phyloP scores from a whole-genome alignment of 1,140 invertebrate species.

The Drosophila sucinea region DNA sequence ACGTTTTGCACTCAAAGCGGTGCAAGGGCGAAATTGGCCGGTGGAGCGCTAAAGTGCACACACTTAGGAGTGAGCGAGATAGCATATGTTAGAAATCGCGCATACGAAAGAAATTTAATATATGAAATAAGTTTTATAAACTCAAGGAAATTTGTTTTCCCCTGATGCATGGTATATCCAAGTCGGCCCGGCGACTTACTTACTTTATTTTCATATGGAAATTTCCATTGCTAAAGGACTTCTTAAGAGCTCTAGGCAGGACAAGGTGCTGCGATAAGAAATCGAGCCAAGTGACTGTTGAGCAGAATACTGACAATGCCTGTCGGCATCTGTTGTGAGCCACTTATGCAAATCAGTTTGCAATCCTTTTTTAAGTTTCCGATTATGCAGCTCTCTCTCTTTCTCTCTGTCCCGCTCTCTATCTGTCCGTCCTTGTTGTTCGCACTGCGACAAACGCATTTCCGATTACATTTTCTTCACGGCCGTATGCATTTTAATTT shows the following conservation, averaged over 20 bases:
- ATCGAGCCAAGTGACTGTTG: neutral
- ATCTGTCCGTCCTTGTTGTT: slow-evolving; percentile 15
- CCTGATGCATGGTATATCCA: no score
- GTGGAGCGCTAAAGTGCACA: no score
- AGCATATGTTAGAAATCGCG: no score
- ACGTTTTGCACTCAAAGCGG: no score
- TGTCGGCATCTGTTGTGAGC: slow-evolving; percentile 56
- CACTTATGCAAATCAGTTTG: slow-evolving; percentile 77
- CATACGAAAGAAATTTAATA: no score
- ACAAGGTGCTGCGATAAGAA: neutral
- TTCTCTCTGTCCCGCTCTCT: neutral
- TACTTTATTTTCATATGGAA: neutral
- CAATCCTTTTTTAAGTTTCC: slow-evolving; percentile 70
- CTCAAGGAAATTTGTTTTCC: no score
- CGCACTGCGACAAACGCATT: slow-evolving; percentile 65
- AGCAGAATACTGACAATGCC: slow-evolving; percentile 27
- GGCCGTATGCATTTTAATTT: slow-evolving; percentile 72
- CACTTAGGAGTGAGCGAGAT: no score
- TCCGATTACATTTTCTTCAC: slow-evolving; percentile 73
- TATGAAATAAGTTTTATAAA: no score
- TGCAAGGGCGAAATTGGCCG: no score
- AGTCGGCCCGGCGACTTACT: no score
- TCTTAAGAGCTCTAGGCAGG: neutral
- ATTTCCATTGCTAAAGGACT: neutral
- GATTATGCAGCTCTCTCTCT: slow-evolving; percentile 55